Evolutionary conservation across 2,797 vertebrate species (phyloP).

Genomic region (Hydrophis major): DNA sequence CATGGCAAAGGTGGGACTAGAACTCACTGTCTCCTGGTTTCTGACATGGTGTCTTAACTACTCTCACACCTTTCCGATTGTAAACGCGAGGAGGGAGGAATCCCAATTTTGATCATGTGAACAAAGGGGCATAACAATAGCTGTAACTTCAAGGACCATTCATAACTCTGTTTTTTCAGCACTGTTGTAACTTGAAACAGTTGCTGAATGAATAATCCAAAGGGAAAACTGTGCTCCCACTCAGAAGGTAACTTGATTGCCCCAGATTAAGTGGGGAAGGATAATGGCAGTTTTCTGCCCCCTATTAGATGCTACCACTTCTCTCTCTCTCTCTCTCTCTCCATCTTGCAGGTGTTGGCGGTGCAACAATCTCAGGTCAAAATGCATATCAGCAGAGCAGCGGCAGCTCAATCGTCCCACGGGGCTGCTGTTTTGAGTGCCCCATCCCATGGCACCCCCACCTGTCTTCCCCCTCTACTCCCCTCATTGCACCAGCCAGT

Average conservation of each 20-base stretch:
- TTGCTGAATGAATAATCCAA: neutral
- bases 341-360: neutral
- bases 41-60: neutral
- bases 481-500: neutral
- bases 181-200: neutral
- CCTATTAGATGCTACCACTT: neutral
- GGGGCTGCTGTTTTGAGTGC: constrained; percentile 4
- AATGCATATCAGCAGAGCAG: neutral
- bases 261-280: neutral
- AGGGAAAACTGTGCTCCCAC: neutral
- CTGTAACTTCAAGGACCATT: neutral
- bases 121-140: neutral
- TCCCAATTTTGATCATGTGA: neutral
- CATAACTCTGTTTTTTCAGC: neutral
- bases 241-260: neutral
- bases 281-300: neutral
- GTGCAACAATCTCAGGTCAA: neutral
- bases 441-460: constrained; percentile 10
- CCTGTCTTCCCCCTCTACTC: neutral
- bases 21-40: neutral
- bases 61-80: neutral
- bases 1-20: neutral
- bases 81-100: neutral
- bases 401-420: neutral
- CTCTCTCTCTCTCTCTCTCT: neutral